Evolutionary conservation across 1,140 invertebrate species (phyloP), one percentile per base, ranked within the genome.

Genomic region (Amphibalanus amphitrite): DNA sequence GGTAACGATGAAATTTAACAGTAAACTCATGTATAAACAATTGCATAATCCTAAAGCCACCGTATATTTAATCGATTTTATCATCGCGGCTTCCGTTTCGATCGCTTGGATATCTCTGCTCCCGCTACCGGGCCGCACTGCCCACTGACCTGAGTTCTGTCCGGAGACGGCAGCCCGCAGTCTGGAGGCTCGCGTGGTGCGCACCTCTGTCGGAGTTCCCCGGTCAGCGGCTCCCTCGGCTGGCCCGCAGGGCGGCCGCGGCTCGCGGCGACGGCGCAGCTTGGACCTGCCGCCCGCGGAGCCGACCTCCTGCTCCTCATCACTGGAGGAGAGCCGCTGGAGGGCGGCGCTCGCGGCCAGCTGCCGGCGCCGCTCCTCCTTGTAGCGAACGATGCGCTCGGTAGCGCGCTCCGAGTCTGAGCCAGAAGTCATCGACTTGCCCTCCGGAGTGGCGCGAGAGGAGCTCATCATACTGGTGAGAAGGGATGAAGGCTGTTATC

Each of bases 381-480:
- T 87, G 79, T 87, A 87, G 74, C 83, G 83, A 74, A 83, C 83
- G 73, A 87, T 86, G 73, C 86, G 80, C 79, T 85, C 84, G 75
- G 82, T 81, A 84, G 79, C 69, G 71, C 71, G 6, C 47, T 59
- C 47, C 47, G 47, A 59, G 6, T 59, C 47, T 8, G 13, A 20
- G 47, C 47, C 47, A 3, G 47, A 59, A 20, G 47, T 59, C 47
- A 59, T 59, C 13, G 47, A 59, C 47, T 23, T 59, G 47, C 47
- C 47, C 47, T 59, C 47, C 10, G 47, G 47, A 17, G 47, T 59
- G 47, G 47, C 47, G 47, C 47, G 47, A 1, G 47, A 8, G 10
- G 47, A 59, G 47, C 47, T 59, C 10, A 59, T 13, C 13, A 38
- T 6, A 38, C 38, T 38, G 38, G 6, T 17, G 38, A 38, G 38